phyloP scores from a whole-genome alignment of 2,113 vertebrate genomes.

The Gopherus flavomarginatus region DNA sequence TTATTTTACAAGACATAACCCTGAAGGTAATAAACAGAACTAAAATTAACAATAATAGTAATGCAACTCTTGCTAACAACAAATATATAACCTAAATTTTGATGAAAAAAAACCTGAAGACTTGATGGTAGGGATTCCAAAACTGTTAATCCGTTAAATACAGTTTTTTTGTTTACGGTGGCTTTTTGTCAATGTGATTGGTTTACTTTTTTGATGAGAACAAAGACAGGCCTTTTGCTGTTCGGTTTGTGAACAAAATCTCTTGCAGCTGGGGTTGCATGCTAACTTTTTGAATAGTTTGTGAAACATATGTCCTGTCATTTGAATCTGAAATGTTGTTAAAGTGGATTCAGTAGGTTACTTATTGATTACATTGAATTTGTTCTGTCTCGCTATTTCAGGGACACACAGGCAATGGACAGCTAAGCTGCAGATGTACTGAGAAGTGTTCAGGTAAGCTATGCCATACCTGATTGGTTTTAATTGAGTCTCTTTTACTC shows the following conservation, averaged over 20 bases:
- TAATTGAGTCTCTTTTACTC: neutral
- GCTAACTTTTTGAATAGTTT: conserved; percentile 73
- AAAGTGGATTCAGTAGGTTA: conserved; percentile 40
- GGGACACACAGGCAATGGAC: conserved; percentile 64
- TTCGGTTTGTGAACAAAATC: conserved; percentile 74
- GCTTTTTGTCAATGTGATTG: conserved; percentile 91
- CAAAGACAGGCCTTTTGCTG: conserved; percentile 77
- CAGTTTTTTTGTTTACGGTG: conserved; percentile 85
- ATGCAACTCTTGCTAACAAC: conserved; percentile 91
- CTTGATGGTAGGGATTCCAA: conserved; percentile 84
- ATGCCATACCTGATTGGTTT: neutral
- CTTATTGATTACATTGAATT: conserved; percentile 68
- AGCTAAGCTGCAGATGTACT: conserved; percentile 65
- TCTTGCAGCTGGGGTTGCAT: conserved; percentile 85
- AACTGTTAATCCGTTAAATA: conserved; percentile 83
- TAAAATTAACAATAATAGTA: conserved; percentile 94
- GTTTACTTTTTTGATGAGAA: conserved; percentile 99
- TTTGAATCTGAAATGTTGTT: conserved; percentile 60
- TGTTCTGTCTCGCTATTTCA: conserved; percentile 83
- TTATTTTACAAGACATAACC: conserved; percentile 89
- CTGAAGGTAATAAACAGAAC: conserved; percentile 91
- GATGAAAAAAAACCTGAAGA: conserved; percentile 81
- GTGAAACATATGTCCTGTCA: conserved; percentile 71
- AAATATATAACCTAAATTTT: conserved; percentile 88
- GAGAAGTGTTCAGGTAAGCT: conserved; percentile 75